Evolutionary conservation across 2,888 invertebrate genomes (phyloP), one percentile per base, ranked within the genome.

Genomic region (Platycheirus albimanus): DNA sequence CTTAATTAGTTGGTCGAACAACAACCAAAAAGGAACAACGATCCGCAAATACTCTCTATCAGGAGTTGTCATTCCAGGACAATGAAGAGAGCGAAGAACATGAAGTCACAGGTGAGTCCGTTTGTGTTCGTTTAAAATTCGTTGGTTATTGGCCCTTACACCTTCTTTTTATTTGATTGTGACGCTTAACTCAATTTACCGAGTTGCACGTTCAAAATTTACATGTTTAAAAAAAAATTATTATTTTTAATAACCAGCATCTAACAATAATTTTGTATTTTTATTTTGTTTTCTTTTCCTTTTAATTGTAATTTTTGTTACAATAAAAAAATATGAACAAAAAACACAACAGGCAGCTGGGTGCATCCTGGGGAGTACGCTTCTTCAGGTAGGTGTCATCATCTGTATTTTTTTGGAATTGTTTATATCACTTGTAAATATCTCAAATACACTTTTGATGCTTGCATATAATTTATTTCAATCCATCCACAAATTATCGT

Each of bases 341-440:
- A 47, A 64, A 71, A 66, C 56, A 67, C 67, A 67, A 86, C 85
- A 90, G 98, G 98, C 89, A 97, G 97, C 91, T 97, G 97, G 96
- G 99, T 99, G 85, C 98, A 99, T 92, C 99, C 99, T 86, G 99
- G 98, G 88, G 99, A 99, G 92, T 99, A 98, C 92, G 98, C 99
- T 84, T 98, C 98, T 86, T 98, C 99, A 92, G 99, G 99, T 99
- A 94, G 89, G 90, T 90, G 88, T 87, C 87, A 87, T 85, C 88
- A 86, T 84, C 87, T 87, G 84, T 88, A 87, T 87, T 86, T 89
- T 85, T 87, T 88, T 88, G 88, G 87, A 86, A 87, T 89, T 88
- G 87, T 89, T 86, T 89, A 89, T 88, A 87, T 89, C 86, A 88
- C 87, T 86, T 90, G 88, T 89, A 89, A 90, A 89, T 89, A 89